Base-by-base conservation (phyloP, 2,888 invertebrate species). In the Cataglyphis albicans region DNA sequence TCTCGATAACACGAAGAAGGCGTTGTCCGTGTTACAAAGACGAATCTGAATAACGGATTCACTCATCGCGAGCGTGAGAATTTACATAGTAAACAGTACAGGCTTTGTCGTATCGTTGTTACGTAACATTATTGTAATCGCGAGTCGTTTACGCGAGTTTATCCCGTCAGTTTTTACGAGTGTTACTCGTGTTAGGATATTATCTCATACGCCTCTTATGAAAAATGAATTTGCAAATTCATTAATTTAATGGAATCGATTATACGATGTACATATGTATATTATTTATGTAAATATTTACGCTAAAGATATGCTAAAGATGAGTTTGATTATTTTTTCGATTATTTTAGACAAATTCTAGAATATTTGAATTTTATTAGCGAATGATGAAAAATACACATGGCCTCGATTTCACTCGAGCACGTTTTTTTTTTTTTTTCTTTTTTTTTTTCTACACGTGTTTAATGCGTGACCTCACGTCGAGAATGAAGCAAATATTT, bases 1-100 rank as follows among this genome's bases (percentile, higher is more conserved):
- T 72, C 76, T 84, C 81, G 61, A 84, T 85, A 84, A 81, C 64
- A 70, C 72, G 48, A 78, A 81, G 85, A 84, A 67, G 76, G 57
- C 81, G 67, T 61, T 76, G 67, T 75, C 67, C 57, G 52, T 7
- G 55, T 84, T 76, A 63, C 74, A 74, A 82, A 82, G 64, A 29
- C 57, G 21, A n/a, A 12, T 35, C 57, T 76, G 61, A 85, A 84
- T 81, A 68, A 21, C 67, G 57, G 44, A 76, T 84, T 81, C 25
- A 25, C 59, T 55, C 65, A 73, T 84, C 75, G n/a, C 44, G 18
- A 18, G 18, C 44, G 12, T 29, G 29, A 35, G 32, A 35, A 78
- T 78, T 72, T 78, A 48, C 76, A 18, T 57, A 68, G 76, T 15
- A 29, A 38, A 32, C 55, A 57, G 21, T 41, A 52, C n/a, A 32